phyloP scores from a whole-genome alignment of 2,888 invertebrate species.

The Drepanosiphum platanoidis region DNA sequence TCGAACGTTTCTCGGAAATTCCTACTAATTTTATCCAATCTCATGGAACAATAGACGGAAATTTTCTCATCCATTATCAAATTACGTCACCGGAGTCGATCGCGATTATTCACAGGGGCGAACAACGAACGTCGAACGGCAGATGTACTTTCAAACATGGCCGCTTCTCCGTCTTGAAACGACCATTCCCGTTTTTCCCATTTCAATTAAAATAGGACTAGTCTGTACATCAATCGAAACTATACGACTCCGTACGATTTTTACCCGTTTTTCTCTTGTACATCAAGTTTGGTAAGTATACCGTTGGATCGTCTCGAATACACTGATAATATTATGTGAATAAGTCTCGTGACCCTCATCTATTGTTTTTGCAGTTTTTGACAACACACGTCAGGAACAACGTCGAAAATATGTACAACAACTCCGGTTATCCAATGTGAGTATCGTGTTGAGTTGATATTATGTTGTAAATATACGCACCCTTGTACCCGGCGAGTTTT shows the following conservation, averaged over 20 bases:
- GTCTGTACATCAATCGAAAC: background rate
- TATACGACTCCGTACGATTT: conserved; percentile 17
- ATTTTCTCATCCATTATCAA: conserved; percentile 57
- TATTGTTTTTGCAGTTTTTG: conserved; percentile 41
- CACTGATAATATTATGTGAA: background rate
- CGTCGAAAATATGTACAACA: conserved; percentile 45
- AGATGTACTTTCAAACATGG: conserved; percentile 60
- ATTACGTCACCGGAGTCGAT: conserved; percentile 54
- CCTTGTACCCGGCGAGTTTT: no score
- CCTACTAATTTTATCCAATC: background rate
- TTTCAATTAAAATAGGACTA: conserved; percentile 28
- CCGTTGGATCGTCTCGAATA: background rate
- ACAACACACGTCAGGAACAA: conserved; percentile 17
- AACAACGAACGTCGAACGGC: conserved; percentile 44
- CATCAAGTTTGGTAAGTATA: conserved; percentile 47
- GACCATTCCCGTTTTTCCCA: conserved; percentile 28
- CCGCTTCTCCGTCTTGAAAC: conserved; percentile 61
- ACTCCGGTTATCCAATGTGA: conserved; percentile 54
- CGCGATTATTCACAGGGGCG: conserved; percentile 34
- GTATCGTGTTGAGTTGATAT: background rate
- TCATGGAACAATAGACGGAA: conserved; percentile 42
- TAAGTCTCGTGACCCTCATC: conserved; percentile 25
- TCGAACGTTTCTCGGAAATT: background rate
- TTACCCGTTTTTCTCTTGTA: background rate
- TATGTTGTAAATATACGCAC: no score